Conservation (phyloP, 2,888 invertebrate genomes). For the Hylaea fasciaria region DNA sequence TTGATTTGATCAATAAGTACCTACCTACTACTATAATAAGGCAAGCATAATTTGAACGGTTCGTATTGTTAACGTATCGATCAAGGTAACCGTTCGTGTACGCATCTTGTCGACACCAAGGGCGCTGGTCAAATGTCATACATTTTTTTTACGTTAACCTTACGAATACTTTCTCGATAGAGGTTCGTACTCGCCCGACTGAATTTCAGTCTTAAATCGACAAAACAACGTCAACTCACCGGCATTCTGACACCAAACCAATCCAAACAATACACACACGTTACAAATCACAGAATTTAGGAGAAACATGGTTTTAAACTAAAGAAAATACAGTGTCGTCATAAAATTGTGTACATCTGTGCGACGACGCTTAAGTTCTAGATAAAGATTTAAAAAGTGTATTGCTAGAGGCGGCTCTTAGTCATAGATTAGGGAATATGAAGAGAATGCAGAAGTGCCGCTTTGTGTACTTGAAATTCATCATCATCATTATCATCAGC, state of each 20-base stretch:
- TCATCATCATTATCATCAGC: no score
- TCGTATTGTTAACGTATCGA: no score
- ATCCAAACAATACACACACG: slow-evolving; percentile 26
- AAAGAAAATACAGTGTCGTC: slow-evolving; percentile 10
- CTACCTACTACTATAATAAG: no score
- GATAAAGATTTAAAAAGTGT: slow-evolving; percentile 14
- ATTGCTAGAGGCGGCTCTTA: slow-evolving; percentile 7
- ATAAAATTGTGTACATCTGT: slow-evolving; percentile 17
- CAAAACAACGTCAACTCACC: slow-evolving; percentile 15
- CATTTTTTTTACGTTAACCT: no score
- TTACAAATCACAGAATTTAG: slow-evolving; percentile 9
- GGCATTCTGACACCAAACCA: slow-evolving; percentile 27
- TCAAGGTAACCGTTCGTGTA: no score
- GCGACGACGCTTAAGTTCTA: slow-evolving; percentile 6
- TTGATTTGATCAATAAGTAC: no score
- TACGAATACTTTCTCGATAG: no score
- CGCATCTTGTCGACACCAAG: no score
- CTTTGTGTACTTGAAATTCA: not conserved
- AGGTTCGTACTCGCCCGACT: no score
- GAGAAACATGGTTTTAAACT: slow-evolving; percentile 12
- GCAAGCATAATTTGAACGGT: no score
- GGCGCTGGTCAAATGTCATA: no score
- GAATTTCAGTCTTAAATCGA: not conserved
- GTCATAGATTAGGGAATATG: slow-evolving; percentile 28
- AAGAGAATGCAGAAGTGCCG: slow-evolving; percentile 10